These are phyloP conservation scores for Cyanoramphus novaezelandiae DNA, from an alignment of 2,113 vertebrate species.

Conservation along the genomic window DNA sequence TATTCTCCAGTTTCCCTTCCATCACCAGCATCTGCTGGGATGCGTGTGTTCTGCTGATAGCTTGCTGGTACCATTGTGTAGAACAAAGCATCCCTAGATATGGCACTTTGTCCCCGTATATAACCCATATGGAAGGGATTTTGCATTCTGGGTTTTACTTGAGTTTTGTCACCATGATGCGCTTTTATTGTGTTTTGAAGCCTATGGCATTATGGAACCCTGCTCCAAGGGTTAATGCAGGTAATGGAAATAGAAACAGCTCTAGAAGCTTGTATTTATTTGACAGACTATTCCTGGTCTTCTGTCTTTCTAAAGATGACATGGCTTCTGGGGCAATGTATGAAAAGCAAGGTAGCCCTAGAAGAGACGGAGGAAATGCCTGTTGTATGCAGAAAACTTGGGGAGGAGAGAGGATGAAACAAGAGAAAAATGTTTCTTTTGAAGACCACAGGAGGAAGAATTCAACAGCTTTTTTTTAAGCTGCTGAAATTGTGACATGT, in stretches of 20 bases:
- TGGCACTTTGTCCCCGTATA: not conserved
- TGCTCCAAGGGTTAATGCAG: not conserved
- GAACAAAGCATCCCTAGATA: not conserved
- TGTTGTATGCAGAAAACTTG: not conserved
- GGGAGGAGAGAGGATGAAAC: not conserved
- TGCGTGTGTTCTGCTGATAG: rapidly evolving
- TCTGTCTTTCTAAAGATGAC: not conserved
- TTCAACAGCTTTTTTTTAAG: not conserved
- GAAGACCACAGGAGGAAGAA: not conserved
- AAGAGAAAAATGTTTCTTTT: not conserved
- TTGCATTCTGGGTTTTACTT: not conserved
- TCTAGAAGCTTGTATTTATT: not conserved
- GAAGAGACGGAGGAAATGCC: not conserved
- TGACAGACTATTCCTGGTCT: not conserved
- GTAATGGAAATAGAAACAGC: not conserved
- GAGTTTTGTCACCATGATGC: not conserved
- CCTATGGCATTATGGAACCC: not conserved
- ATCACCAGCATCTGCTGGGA: not conserved
- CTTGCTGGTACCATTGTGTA: not conserved
- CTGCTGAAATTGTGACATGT: not conserved
- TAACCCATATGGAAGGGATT: not conserved
- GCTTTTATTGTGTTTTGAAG: not conserved
- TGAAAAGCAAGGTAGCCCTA: not conserved
- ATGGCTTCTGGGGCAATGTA: not conserved
- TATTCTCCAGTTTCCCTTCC: not conserved